A percentile compares a stretch with the other conserved stretches of the same genome.
Conservation (phyloP, 2,797 vertebrate genomes). For the Antrozous pallidus region DNA sequence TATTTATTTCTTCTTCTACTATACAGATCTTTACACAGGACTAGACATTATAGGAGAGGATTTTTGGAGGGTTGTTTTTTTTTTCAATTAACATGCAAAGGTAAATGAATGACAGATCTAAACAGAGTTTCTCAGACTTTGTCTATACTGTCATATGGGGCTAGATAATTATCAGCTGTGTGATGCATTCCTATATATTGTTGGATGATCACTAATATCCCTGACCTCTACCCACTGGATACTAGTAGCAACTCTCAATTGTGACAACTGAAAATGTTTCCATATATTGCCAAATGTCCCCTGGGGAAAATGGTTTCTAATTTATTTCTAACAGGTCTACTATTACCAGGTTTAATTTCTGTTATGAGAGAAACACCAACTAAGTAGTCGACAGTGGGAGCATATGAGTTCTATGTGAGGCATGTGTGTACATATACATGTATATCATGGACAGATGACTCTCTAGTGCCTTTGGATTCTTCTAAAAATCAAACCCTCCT, state of each 20-base stretch:
- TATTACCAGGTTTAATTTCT: not conserved
- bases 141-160: not conserved
- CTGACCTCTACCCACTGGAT: not conserved
- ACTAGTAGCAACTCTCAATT: not conserved
- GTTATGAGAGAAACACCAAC: not conserved
- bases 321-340: not conserved
- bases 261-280: not conserved
- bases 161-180: no score
- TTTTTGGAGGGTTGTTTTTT: not conserved
- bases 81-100: not conserved
- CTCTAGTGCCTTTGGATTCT: not conserved
- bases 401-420: not conserved
- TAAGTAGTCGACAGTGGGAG: not conserved
- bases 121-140: not conserved
- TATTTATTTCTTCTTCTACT: not conserved
- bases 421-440: not conserved
- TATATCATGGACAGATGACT: not conserved
- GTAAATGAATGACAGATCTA: not conserved
- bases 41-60: not conserved
- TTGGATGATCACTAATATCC: not conserved
- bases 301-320: not conserved
- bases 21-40: fast-evolving
- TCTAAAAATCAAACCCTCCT: not conserved
- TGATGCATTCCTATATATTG: fast-evolving
- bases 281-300: not conserved